Percentiles rank a stretch among this genome's conserved stretches.
phyloP scores from a whole-genome alignment of 2,797 vertebrate genomes.

The Allobates femoralis region DNA sequence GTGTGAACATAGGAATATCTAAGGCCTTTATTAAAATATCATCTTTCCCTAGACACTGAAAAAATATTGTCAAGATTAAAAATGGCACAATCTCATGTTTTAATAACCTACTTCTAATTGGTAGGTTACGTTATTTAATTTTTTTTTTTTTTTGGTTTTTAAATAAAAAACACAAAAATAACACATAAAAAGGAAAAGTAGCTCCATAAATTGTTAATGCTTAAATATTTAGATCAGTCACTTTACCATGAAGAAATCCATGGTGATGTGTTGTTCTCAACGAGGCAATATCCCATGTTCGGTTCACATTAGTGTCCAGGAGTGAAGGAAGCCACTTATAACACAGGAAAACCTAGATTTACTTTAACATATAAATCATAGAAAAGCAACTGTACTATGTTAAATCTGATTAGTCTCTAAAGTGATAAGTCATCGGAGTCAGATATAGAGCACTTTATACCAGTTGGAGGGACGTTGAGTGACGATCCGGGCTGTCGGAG shows the following conservation, averaged over 20 bases:
- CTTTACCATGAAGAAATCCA: background rate
- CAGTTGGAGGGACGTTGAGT: background rate
- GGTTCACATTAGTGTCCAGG: background rate
- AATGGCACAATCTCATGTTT: background rate
- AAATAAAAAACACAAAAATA: background rate
- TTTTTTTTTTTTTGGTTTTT: too few species aligned
- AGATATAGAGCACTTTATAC: background rate
- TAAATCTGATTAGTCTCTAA: slow-evolving; percentile 24
- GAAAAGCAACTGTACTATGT: background rate
- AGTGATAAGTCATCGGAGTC: slow-evolving; percentile 9
- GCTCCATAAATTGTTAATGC: background rate
- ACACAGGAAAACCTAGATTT: background rate
- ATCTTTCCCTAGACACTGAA: background rate
- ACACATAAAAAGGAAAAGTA: background rate
- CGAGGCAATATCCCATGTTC: background rate
- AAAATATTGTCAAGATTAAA: background rate
- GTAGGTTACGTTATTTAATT: too few species aligned
- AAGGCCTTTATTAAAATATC: too few species aligned
- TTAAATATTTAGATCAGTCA: background rate
- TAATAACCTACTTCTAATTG: background rate
- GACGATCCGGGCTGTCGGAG: background rate
- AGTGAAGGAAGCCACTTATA: too few species aligned
- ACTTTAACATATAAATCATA: background rate
- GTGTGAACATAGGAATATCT: too few species aligned
- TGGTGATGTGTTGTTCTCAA: background rate